These are phyloP conservation scores for Phymanthus crucifer DNA, from an alignment of 92 coral and sea anemone species.

Conservation along the genomic window DNA sequence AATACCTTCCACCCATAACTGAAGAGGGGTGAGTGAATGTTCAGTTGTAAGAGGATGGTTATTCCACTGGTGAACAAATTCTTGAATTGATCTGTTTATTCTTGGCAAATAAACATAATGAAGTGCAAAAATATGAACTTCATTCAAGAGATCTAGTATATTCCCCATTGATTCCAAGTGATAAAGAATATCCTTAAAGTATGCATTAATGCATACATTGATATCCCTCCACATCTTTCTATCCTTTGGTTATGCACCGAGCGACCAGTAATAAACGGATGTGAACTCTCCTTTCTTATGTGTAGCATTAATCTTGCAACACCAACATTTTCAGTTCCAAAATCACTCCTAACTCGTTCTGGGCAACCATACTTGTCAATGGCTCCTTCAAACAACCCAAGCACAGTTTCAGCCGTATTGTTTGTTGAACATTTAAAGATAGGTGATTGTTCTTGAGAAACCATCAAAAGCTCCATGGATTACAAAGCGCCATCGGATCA, in stretches of 20 bases:
- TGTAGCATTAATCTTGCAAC: slow-evolving; percentile 40
- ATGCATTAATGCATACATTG: not conserved
- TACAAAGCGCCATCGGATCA: slow-evolving; percentile 24
- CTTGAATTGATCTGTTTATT: slow-evolving; percentile 14
- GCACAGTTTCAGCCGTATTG: slow-evolving; percentile 29
- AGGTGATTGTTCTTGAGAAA: slow-evolving; percentile 18
- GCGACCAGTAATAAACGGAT: slow-evolving; percentile 45
- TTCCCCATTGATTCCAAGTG: slow-evolving; percentile 32
- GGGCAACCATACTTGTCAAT: not conserved
- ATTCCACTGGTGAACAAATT: slow-evolving; percentile 3
- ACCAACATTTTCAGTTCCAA: slow-evolving; percentile 43
- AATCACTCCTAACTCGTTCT: slow-evolving; percentile 19
- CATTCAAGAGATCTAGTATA: slow-evolving; percentile 37
- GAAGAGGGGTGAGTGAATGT: slow-evolving; percentile 8
- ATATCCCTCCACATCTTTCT: not conserved
- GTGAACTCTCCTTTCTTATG: slow-evolving; percentile 27
- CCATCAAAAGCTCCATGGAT: slow-evolving; percentile 22
- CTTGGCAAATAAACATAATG: slow-evolving; percentile 39
- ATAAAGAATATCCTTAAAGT: slow-evolving; percentile 42
- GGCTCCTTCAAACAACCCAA: not conserved
- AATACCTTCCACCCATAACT: slow-evolving; percentile 6
- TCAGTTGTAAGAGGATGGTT: not conserved
- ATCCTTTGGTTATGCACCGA: slow-evolving; percentile 18
- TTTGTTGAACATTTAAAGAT: slow-evolving; percentile 26
- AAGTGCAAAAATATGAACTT: slow-evolving; percentile 50